Evolutionary conservation across 2,113 vertebrate species (phyloP), one percentile per base, ranked within the genome.

Genomic region (Serinus canaria): DNA sequence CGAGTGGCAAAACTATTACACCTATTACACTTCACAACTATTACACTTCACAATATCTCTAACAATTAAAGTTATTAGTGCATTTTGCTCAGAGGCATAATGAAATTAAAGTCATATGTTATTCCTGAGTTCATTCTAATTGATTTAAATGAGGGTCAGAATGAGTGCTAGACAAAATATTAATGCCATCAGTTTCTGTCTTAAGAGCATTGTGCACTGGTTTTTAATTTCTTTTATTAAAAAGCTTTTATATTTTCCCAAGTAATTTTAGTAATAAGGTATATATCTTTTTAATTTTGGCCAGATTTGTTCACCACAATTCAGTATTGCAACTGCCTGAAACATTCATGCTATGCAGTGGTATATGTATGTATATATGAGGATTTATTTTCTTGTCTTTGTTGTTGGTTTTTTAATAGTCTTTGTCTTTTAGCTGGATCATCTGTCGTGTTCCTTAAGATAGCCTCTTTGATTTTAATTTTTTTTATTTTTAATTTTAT

Each of bases 71-170:
- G 79, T 88, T 96, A 88, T 90, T 94, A 95, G 85, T 35, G 43
- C 22, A 11, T 83, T 95, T 96, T 94, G 79, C 93, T 97, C 52
- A 78, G 68, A 93, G 90, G 85, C 76, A 4, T 85, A 81, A 83
- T 92, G 79, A 81, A 93, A 94, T 90, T 89, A 16, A 75, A 96
- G 50, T 89, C 30, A 28, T 86, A 49, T 69, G 66, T 94, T 81
- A 91, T 88, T 90, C 68, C 53, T 74, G 62, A 91, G 90, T 88
- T 90, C 73, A 88, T 94, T 88, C 89, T 88, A 94, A 93, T 94
- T 94, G 89, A 92, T 94, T 92, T 89, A 92, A 95, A 94, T 92
- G 80, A 89, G 62, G 67, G 69, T 91, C 74, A 90, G 59, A 95
- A 87, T 35, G 50, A 92, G 52, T 77, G 63, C 85, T 94, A 90